A percentile compares a stretch with the other conserved stretches of the same genome.
Conservation (phyloP, 2,113 vertebrate genomes). For the Neolamprologus sp. region DNA sequence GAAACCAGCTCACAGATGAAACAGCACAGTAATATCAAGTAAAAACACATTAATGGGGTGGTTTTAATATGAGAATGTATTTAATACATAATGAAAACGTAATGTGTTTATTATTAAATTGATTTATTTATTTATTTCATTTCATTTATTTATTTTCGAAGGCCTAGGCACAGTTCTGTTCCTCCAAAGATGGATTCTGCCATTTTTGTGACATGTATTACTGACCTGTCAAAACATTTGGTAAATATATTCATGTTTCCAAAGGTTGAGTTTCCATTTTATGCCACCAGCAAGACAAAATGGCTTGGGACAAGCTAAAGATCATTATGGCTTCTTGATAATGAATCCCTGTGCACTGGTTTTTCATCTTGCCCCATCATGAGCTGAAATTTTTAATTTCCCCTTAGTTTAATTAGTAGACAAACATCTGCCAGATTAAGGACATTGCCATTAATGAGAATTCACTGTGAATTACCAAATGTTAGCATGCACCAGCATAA, state of each 20-base stretch:
- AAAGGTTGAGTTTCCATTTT: background rate
- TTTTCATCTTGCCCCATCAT: background rate
- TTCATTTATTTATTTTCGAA: background rate
- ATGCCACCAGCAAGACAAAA: background rate
- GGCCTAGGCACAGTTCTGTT: background rate
- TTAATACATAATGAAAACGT: background rate
- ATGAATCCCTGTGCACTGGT: background rate
- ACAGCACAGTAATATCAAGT: background rate
- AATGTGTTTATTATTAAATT: background rate
- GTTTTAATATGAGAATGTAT: background rate
- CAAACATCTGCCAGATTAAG: background rate
- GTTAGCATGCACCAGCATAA: background rate
- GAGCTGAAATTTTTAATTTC: background rate
- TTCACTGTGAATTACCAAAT: background rate
- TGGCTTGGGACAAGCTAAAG: background rate
- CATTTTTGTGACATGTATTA: background rate
- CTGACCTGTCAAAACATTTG: background rate
- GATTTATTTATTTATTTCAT: background rate
- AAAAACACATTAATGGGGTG: background rate
- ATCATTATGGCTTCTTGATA: background rate
- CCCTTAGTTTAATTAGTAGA: background rate
- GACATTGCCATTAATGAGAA: background rate
- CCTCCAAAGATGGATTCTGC: background rate
- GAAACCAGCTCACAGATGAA: background rate
- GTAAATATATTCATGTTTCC: background rate